phyloP scores from a whole-genome alignment of 2,888 invertebrate species.

The Mesorhabditis belari region DNA sequence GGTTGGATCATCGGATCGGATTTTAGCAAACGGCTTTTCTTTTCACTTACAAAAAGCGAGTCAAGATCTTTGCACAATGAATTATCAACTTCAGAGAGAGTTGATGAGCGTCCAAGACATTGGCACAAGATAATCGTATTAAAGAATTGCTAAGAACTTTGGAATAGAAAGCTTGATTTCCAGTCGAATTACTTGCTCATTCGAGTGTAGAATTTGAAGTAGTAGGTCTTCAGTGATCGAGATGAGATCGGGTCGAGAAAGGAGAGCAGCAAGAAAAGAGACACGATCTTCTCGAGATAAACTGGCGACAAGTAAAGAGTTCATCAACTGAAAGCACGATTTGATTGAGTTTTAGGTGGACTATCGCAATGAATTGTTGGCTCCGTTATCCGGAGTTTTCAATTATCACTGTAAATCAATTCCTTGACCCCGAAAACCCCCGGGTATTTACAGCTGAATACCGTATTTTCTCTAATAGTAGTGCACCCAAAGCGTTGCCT shows the following conservation, averaged over 20 bases:
- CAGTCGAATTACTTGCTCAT: neutral
- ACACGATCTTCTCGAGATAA: neutral
- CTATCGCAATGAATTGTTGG: too few species aligned
- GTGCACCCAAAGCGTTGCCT: too few species aligned
- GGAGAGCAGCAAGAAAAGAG: neutral
- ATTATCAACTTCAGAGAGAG: constrained; percentile 31
- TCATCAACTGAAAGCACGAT: neutral
- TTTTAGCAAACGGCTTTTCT: too few species aligned
- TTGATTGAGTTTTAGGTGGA: too few species aligned
- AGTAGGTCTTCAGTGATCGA: neutral
- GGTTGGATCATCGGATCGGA: too few species aligned
- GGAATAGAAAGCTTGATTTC: neutral
- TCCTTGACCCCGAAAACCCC: too few species aligned
- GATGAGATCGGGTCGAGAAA: neutral
- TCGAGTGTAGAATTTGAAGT: neutral
- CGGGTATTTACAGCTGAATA: too few species aligned
- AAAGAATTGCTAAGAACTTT: constrained; percentile 38
- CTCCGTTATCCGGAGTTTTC: too few species aligned
- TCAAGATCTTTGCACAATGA: constrained; percentile 36
- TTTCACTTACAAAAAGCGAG: constrained; percentile 26
- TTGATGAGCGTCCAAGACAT: constrained; percentile 38
- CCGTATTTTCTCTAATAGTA: too few species aligned
- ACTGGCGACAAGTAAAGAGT: neutral
- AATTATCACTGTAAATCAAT: too few species aligned
- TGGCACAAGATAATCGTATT: constrained; percentile 43